Conservation (phyloP, 2,113 vertebrate species). For the Mustelus asterias region DNA sequence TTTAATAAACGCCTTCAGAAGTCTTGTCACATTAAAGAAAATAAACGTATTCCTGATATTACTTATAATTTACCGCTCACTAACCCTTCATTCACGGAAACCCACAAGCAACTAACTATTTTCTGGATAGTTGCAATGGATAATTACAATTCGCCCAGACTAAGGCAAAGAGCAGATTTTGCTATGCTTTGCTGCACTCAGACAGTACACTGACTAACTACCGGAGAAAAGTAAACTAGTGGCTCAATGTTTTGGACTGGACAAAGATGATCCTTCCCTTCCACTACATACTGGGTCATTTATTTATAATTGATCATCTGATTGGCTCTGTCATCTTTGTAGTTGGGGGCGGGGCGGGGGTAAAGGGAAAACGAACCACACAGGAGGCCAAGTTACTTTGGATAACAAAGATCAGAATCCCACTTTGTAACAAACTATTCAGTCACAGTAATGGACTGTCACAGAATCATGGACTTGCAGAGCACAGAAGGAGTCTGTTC, state of each 20-base stretch:
- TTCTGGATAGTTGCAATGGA: conserved; percentile 38
- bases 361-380: neutral
- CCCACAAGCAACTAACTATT: neutral
- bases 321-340: neutral
- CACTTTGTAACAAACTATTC: neutral
- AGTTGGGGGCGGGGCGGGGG: neutral
- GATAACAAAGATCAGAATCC: neutral
- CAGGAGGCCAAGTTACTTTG: neutral
- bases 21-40: neutral
- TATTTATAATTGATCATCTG: neutral
- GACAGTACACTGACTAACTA: neutral
- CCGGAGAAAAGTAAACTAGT: neutral
- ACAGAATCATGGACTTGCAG: neutral
- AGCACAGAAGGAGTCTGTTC: too few relatives aligned
- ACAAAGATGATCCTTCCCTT: neutral
- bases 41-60: neutral
- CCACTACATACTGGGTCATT: neutral
- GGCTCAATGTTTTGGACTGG: neutral
- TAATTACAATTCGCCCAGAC: conserved; percentile 34
- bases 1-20: neutral
- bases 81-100: neutral
- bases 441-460: neutral
- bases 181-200: neutral
- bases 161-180: conserved; percentile 32
- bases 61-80: neutral